Base-by-base conservation (phyloP, 2,888 invertebrate species). In the Ormyrus pomaceus region DNA sequence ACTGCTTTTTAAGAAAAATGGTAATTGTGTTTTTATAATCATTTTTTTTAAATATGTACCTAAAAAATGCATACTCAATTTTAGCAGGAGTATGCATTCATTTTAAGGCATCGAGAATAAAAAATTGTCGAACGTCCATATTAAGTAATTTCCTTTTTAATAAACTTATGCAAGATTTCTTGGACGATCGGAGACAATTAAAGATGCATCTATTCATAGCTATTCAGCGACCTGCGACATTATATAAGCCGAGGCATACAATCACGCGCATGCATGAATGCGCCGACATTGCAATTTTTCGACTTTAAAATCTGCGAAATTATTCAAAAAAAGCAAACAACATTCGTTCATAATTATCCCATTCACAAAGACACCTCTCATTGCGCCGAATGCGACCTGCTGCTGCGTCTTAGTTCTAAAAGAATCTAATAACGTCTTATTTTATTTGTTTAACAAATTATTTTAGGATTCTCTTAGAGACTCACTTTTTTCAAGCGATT, bases 181-280 rank as follows among this genome's bases (percentile, higher is more conserved):
- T 34, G 34, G 34, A 34, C 34, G 34, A 34, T 34, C 34, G 34
- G 34, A 34, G 34, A 4, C 4, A 4, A 34, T 34, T 34, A 3
- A 34, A 34, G 34, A 34, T 34, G 34, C 34, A 34, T 34, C 34
- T 34, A 34, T 34, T 34, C 34, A 34, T 34, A 34, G 34, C 34
- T 34, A 34, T 56, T 13, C 51, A n/a, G 51, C 34, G 61, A 56
- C 6, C 19, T 7, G n/a, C 19, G 53, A 68, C 45, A 50, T 70
- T 64, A 45, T 13, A 45, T 8, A 64, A 61, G 9, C 13, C 34
- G 4, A 51, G 55, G 11, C 46, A 69, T 53, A 34, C 4, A 69
- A 76, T 69, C 61, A 55, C 55, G 45, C n/a, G 62, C 64, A 34
- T 77, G 77, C 77, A 77, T 61, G 68, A 75, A 51, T 75, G 9